Base-by-base conservation (phyloP, 2,797 vertebrate species). In the Chloroceryle inda region DNA sequence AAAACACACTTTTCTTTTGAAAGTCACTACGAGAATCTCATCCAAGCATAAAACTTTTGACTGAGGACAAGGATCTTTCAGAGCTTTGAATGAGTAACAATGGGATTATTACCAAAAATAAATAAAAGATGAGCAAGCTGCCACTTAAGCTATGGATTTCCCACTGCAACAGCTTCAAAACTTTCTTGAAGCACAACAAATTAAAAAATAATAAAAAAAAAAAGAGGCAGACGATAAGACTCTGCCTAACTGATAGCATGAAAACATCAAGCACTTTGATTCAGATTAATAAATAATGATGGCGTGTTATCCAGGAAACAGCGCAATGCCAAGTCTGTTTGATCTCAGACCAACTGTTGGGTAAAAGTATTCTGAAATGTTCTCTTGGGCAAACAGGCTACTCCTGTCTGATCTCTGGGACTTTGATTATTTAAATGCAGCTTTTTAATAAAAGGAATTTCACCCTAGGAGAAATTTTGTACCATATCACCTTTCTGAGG, bases 231-330 rank as follows among this genome's bases (percentile, higher is more conserved):
- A 96, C 64, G 53, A 80, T 89, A 49, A 63, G 85, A 37, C 88
- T 96, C 85, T 91, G 69, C 56, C 93, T 96, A 88, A 94, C 94
- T 88, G 86, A 85, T 38, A 63, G 83, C 94, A 95, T 5, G 44
- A 89, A 97, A 96, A 96, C 89, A 96, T 71, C 92, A 89, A 95
- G 94, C 92, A 97, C 94, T 96, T 89, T 78, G 79, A 93, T 92
- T 92, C 88, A 92, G 83, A 95, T 96, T 68, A 97, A 97, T 96
- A 97, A 96, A 93, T 96, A 94, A 97, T 96, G 91, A 96, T 10
- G 67, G 93, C 1, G 38, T 96, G 96, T 96, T 96, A 95, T 96
- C 95, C 91, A 97, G 94, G 94, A 97, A 97, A 94, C 81, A 93
- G 74, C 1, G 3, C 45, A 35, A 85, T 58, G 93, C 95, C 96